A percentile compares a stretch with the other conserved stretches of the same genome.
Evolutionary conservation across 2,888 invertebrate genomes (phyloP).

Genomic region (Trimorus sp.): DNA sequence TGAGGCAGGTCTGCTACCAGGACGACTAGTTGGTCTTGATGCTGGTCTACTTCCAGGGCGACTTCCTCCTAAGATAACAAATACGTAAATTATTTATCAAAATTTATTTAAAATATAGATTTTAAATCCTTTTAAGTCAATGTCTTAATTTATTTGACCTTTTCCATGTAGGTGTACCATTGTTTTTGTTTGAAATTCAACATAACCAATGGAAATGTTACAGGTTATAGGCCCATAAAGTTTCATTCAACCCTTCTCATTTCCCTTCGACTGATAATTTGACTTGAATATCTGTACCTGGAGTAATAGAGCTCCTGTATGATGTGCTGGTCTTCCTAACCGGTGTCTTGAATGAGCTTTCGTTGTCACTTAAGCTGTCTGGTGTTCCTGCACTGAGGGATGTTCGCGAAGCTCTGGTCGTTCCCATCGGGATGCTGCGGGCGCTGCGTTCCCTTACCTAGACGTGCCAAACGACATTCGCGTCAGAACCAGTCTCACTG

Average conservation of each 20-base stretch:
- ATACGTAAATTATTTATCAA: too few species aligned
- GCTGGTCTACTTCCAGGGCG: conserved; percentile 83
- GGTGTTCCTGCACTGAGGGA: conserved; percentile 93
- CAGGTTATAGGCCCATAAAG: too few species aligned
- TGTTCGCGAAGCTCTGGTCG: conserved; percentile 87
- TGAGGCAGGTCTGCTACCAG: conserved; percentile 92
- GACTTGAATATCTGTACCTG: conserved; percentile 81
- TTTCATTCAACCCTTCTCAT: too few species aligned
- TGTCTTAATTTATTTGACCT: not conserved
- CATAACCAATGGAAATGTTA: too few species aligned
- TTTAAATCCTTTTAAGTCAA: too few species aligned
- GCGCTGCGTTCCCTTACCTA: conserved; percentile 96
- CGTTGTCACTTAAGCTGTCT: conserved; percentile 94
- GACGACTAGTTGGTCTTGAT: conserved; percentile 86
- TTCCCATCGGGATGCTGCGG: conserved; percentile 94
- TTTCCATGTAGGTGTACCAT: not conserved
- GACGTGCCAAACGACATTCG: conserved; percentile 24
- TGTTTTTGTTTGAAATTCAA: too few species aligned
- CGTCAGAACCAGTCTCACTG: not conserved
- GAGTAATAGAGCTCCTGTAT: conserved; percentile 87
- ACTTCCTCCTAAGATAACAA: conserved; percentile 84
- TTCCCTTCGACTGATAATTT: too few species aligned
- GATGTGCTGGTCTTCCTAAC: conserved; percentile 86
- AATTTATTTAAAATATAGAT: too few species aligned
- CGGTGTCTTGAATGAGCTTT: conserved; percentile 88